Evolutionary conservation across 2,113 vertebrate genomes (phyloP), one percentile per base, ranked within the genome.

Genomic region (Epinephelus fuscoguttatus): DNA sequence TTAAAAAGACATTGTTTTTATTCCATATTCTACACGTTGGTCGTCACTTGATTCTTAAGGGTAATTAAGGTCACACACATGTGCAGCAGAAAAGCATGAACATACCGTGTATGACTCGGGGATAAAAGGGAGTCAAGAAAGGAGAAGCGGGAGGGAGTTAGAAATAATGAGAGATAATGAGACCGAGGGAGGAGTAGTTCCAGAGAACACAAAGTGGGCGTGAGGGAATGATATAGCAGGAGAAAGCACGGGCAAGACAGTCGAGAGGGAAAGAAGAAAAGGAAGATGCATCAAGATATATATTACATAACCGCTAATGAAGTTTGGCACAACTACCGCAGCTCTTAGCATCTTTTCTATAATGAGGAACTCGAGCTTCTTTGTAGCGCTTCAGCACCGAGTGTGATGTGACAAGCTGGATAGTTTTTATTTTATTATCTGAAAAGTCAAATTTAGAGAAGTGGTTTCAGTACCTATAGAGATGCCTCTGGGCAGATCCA

Each of bases 151-250:
- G 47, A 37, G 30, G 4, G 56, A 76, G 80, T 70, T 40, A 4
- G 60, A 66, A 80, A 69, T 83, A 77, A 92, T 62, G 84, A 80
- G 69, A 87, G 90, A 89, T 91, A 88, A 94, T 86, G 80, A 85
- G 75, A 71, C 1, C 1, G 68, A 70, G 68, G 84, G 90, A 83
- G 88, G 90, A 88, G 84, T 23, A 47, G 52, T 59, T 80, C 73
- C 69, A 83, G 77, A 74, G 82, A 81, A 81, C 23, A 75, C n/a
- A 78, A 30, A 78, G 64, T 71, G 84, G 68, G 81, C 14, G 63
- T 62, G 74, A 84, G 70, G 53, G 40, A 76, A 70, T 75, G 27
- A 52, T 61, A 47, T 7, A 27, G 37, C 23, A 37, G 21, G 68
- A 85, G 67, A 68, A 68, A 76, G 12, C 6, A 19, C 62, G 62